A percentile compares a stretch with the other conserved stretches of the same genome.
Conservation (phyloP, 2,797 vertebrate genomes). For the Trachurus trachurus region DNA sequence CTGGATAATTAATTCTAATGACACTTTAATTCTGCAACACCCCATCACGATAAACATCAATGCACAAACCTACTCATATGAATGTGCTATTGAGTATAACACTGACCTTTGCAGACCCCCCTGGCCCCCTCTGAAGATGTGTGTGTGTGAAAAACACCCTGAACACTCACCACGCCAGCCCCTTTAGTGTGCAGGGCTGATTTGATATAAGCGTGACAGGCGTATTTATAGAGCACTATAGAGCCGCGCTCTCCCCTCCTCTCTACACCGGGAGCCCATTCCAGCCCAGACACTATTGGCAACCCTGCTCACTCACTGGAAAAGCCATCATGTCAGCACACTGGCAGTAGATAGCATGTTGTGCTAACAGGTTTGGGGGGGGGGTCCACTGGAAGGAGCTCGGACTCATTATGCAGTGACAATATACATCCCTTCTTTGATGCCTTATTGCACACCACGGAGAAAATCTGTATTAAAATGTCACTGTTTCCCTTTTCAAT, state of each 20-base stretch:
- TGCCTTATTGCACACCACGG: slow-evolving; percentile 67
- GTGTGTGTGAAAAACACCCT: slow-evolving; percentile 72
- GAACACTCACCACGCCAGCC: slow-evolving; percentile 75
- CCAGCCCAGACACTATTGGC: slow-evolving; percentile 83
- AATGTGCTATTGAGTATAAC: slow-evolving; percentile 82
- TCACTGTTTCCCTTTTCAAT: slow-evolving; percentile 48
- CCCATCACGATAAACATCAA: slow-evolving; percentile 81
- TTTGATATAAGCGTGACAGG: slow-evolving; percentile 85
- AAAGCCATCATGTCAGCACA: slow-evolving; percentile 88
- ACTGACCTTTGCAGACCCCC: slow-evolving; percentile 80
- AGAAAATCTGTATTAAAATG: slow-evolving; percentile 72
- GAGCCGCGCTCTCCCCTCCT: slow-evolving; percentile 67
- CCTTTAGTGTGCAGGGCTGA: slow-evolving; percentile 76
- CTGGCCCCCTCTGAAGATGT: slow-evolving; percentile 66
- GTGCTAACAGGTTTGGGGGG: slow-evolving; percentile 82
- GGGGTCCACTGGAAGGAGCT: slow-evolving; percentile 70
- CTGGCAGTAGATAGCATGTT: slow-evolving; percentile 82
- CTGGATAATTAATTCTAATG: slow-evolving; percentile 84
- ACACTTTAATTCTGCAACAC: slow-evolving; percentile 77
- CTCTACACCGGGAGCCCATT: slow-evolving; percentile 73
- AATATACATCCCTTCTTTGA: slow-evolving; percentile 73
- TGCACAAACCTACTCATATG: slow-evolving; percentile 73
- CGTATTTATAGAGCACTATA: slow-evolving; percentile 84
- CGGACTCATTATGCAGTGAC: slow-evolving; percentile 75
- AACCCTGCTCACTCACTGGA: slow-evolving; percentile 84